Base-by-base conservation (phyloP, 1,140 invertebrate genomes). In the Caerostris extrusa region DNA sequence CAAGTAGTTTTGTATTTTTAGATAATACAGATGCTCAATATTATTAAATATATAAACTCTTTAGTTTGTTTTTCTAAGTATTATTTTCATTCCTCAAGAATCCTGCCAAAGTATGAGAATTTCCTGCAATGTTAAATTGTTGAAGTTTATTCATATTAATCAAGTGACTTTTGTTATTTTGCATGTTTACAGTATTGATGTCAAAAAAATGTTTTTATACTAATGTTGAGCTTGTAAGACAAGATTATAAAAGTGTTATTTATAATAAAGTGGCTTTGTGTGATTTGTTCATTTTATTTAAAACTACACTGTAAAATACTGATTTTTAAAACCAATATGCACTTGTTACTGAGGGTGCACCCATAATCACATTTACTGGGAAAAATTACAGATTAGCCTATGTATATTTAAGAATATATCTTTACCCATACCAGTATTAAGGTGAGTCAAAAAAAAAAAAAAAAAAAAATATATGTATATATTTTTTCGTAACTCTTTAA, bases 71-170 rank as follows among this genome's bases (percentile, higher is more conserved):
- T 34, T 34, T 50, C 19, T 50, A 77, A 77, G 71, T 77, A 77
- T 77, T 77, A 77, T 5, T 53, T 77, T 77, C 34, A 77, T 77
- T 77, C 71, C 71, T 53, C 19, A 50, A 12, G 19, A 77, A 77
- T 77, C 71, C 71, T 77, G 71, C 71, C 71, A 77, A 77, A 77
- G 71, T 77, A 77, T 77, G 34, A 77, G n/a, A 34, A 71, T 34
- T 14, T 77, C 71, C n/a, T 34, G 12, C 50, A 12, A 77, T 77
- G 10, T 53, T 12, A 77, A 50, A 50, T 77, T 77, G 10, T 50
- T 77, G 34, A 4, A 50, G 34, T 77, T 34, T 77, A 50, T 7
- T 77, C 34, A 77, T 77, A 50, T 50, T 77, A 77, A 34, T 12
- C 8, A 50, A 77, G 34, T 77, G 71, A 77, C 71, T 77, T n/a